Conservation (phyloP, 1,140 invertebrate species). For the Vanessa tameamea region DNA sequence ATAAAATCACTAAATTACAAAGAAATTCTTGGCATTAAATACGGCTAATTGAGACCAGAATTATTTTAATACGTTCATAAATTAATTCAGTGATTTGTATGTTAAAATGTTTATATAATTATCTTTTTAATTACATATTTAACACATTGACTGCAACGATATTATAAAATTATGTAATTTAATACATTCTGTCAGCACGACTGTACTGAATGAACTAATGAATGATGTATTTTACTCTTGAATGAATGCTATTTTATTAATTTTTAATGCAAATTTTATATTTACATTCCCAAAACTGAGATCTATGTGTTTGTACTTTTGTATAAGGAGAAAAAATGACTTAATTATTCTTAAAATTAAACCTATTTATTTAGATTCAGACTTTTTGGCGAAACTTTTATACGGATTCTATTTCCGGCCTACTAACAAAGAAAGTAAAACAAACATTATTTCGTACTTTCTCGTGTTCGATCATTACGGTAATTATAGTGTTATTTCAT, state of each 20-base stretch:
- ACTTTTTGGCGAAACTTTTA: no score
- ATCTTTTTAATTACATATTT: constrained; percentile 9
- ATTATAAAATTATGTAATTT: not conserved
- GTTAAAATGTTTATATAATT: constrained; percentile 24
- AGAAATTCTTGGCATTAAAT: constrained; percentile 2
- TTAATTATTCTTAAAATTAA: no score
- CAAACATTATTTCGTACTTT: no score
- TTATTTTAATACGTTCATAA: constrained; percentile 17
- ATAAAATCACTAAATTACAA: constrained; percentile 9
- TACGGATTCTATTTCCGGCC: no score
- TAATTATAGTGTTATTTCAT: no score
- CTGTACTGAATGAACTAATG: not conserved
- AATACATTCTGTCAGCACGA: not conserved
- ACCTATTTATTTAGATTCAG: no score
- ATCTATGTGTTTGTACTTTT: no score
- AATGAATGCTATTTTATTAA: not conserved
- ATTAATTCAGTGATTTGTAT: constrained; percentile 15
- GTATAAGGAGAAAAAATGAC: no score
- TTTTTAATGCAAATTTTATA: not conserved
- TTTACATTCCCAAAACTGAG: not conserved
- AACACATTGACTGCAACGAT: not conserved
- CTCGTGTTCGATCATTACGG: no score
- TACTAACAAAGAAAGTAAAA: no score
- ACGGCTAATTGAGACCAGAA: constrained; percentile 14
- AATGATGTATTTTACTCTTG: not conserved